Conservation (phyloP, 2,888 invertebrate species). For the Allygus modestus region DNA sequence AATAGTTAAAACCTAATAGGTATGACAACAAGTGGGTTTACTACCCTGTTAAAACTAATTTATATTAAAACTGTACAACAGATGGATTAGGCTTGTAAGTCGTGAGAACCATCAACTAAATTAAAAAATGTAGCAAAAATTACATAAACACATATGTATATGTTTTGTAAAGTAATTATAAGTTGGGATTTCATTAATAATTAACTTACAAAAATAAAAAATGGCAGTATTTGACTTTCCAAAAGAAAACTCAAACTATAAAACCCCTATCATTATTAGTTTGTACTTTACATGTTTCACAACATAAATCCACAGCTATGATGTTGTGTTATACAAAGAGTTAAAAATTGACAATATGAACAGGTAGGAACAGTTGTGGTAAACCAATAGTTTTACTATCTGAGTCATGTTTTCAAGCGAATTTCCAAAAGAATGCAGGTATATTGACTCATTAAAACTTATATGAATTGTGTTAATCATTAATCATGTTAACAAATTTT, state of each 20-base stretch:
- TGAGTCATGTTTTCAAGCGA: background rate
- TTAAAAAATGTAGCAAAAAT: background rate
- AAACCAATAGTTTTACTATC: conserved; percentile 32
- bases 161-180: background rate
- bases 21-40: conserved; percentile 50
- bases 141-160: background rate
- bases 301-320: conserved; percentile 35
- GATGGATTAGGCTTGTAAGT: background rate
- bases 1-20: conserved; percentile 43
- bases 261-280: conserved; percentile 35
- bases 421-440: background rate
- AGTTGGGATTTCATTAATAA: background rate
- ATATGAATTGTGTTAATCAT: too few species aligned
- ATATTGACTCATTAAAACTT: too few species aligned
- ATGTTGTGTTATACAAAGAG: conserved; percentile 31
- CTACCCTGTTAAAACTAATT: conserved; percentile 53
- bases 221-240: conserved; percentile 34
- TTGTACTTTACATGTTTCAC: conserved; percentile 50
- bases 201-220: conserved; percentile 50
- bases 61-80: conserved; percentile 56
- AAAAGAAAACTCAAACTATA: conserved; percentile 24
- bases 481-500: too few species aligned
- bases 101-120: background rate
- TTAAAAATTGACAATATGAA: conserved; percentile 47
- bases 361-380: conserved; percentile 50